Evolutionary conservation across 2,113 vertebrate species (phyloP).

Genomic region (Stegostoma tigrinum): DNA sequence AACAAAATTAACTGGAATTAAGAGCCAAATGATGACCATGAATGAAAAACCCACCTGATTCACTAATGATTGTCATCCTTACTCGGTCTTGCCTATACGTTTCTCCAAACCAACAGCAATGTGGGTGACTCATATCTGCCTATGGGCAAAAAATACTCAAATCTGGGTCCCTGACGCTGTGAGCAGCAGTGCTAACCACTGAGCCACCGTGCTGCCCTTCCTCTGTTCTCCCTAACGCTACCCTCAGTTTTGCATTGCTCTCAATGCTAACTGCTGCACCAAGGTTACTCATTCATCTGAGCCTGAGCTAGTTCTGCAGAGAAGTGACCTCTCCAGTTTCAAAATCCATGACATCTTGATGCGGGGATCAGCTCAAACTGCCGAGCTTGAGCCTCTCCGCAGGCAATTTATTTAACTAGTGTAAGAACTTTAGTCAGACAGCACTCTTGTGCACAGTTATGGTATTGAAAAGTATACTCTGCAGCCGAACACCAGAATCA

Average conservation of each 20-base stretch:
- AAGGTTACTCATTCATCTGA: not conserved
- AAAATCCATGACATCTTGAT: not conserved
- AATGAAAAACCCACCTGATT: too few species aligned
- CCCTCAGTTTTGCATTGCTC: not conserved
- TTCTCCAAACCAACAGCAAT: too few species aligned
- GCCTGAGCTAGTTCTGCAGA: not conserved
- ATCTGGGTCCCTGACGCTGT: too few species aligned
- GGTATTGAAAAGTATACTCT: not conserved
- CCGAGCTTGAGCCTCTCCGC: not conserved
- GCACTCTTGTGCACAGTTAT: not conserved
- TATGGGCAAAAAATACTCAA: too few species aligned
- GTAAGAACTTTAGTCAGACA: not conserved
- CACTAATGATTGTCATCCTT: too few species aligned
- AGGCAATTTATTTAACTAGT: not conserved
- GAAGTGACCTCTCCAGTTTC: not conserved
- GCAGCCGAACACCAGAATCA: not conserved
- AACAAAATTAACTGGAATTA: too few species aligned
- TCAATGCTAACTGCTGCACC: not conserved
- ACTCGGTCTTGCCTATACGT: too few species aligned
- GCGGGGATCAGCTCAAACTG: not conserved
- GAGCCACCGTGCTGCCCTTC: too few species aligned
- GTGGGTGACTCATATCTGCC: too few species aligned
- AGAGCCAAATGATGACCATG: too few species aligned
- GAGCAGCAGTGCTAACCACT: too few species aligned
- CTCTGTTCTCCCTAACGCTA: not conserved